A percentile compares a stretch with the other conserved stretches of the same genome.
Conservation (phyloP, 2,888 invertebrate species). For the Chymomyza caudatula region DNA sequence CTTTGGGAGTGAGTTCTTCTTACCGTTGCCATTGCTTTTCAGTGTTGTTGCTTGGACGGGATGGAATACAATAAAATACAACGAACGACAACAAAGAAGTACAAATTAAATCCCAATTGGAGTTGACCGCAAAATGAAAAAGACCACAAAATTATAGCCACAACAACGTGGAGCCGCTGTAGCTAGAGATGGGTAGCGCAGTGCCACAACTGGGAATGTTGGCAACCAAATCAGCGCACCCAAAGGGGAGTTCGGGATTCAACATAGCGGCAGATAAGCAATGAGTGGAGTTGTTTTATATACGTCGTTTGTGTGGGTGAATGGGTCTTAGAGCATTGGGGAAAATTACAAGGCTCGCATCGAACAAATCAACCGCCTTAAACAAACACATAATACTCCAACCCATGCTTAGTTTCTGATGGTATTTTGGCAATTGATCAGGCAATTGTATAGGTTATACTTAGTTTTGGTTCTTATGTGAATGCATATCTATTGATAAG, state of each 20-base stretch:
- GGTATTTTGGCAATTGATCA: slow-evolving; percentile 67
- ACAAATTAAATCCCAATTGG: slow-evolving; percentile 73
- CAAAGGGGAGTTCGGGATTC: neutral
- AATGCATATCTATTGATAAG: neutral
- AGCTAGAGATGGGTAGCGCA: slow-evolving; percentile 10
- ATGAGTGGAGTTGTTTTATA: neutral
- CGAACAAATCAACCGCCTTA: neutral
- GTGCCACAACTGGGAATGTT: slow-evolving; percentile 28
- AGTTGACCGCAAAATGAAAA: slow-evolving; percentile 71
- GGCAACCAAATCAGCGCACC: slow-evolving; percentile 32
- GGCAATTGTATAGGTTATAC: slow-evolving; percentile 47
- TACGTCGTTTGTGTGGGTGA: neutral
- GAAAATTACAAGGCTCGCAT: neutral
- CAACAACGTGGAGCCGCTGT: slow-evolving; percentile 56
- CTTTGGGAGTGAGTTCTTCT: slow-evolving; percentile 51
- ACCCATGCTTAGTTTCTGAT: slow-evolving; percentile 31
- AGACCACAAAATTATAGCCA: slow-evolving; percentile 73
- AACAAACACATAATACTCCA: slow-evolving; percentile 21
- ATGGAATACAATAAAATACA: slow-evolving; percentile 67
- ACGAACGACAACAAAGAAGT: slow-evolving; percentile 73
- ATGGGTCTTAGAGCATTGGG: neutral
- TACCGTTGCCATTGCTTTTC: slow-evolving; percentile 36
- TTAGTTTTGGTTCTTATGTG: slow-evolving; percentile 3
- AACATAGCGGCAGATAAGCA: slow-evolving; percentile 64
- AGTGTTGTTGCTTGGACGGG: slow-evolving; percentile 40